phyloP scores from a whole-genome alignment of 2,797 vertebrate species.

The Onychomys torridus region DNA sequence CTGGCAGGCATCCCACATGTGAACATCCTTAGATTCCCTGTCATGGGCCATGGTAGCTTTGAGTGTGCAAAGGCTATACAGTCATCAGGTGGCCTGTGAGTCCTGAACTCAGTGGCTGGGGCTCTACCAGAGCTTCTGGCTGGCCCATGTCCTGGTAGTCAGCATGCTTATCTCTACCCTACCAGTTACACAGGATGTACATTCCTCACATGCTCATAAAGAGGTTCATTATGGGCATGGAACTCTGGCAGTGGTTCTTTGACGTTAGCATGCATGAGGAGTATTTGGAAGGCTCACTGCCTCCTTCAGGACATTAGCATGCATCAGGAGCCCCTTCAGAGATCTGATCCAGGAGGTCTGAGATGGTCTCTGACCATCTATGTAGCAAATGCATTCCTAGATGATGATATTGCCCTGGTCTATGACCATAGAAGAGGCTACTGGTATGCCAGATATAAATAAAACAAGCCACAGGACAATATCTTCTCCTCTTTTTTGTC shows the following conservation, averaged over 20 bases:
- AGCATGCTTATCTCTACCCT: background rate
- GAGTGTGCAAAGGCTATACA: conserved; percentile 59
- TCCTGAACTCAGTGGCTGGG: conserved; percentile 27
- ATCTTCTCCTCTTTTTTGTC: background rate
- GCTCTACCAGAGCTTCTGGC: background rate
- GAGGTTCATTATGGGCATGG: background rate
- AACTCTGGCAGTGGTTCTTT: background rate
- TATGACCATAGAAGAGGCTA: background rate
- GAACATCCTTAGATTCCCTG: conserved; percentile 64
- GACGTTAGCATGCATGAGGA: background rate
- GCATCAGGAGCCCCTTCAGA: background rate
- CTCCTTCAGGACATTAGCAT: background rate
- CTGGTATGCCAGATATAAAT: conserved; percentile 9
- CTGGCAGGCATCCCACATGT: conserved; percentile 67
- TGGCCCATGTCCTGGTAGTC: conserved; percentile 18
- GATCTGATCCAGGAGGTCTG: background rate
- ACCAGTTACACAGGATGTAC: background rate
- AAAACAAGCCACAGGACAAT: background rate
- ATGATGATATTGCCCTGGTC: background rate
- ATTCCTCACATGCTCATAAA: background rate
- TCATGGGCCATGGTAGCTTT: background rate
- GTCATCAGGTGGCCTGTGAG: conserved; percentile 68
- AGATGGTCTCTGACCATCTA: background rate
- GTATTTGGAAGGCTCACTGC: background rate
- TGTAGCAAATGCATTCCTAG: background rate